These are phyloP conservation scores for Varecia variegata DNA, from an alignment of 2,797 vertebrate species.

Conservation along the genomic window DNA sequence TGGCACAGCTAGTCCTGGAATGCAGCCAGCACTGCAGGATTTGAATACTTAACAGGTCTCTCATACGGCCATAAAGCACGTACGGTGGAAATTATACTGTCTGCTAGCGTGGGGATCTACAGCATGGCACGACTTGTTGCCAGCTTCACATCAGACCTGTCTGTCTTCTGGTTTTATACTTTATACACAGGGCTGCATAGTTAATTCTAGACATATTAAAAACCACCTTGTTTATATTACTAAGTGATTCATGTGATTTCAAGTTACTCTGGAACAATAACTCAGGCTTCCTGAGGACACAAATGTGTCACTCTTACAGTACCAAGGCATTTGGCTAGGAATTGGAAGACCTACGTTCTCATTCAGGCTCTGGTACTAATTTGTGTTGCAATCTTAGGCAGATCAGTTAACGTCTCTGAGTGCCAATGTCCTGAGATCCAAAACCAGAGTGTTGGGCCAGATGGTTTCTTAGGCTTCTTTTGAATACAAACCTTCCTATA, in stretches of 20 bases:
- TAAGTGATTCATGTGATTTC: slow-evolving; percentile 23
- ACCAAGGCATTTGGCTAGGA: slow-evolving; percentile 7
- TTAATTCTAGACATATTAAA: slow-evolving; percentile 19
- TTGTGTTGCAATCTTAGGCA: neutral
- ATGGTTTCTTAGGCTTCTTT: neutral
- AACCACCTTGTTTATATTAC: neutral
- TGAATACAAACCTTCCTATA: slow-evolving; percentile 19
- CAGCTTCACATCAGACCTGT: neutral
- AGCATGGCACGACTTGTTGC: neutral
- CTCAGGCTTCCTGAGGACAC: neutral
- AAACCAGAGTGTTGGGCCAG: neutral
- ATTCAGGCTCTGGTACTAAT: neutral
- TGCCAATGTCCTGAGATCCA: neutral
- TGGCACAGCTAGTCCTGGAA: neutral
- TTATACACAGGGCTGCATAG: neutral
- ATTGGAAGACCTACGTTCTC: neutral
- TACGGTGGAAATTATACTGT: neutral
- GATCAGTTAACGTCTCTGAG: neutral
- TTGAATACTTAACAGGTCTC: neutral
- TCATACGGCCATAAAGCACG: neutral
- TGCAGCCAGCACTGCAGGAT: neutral
- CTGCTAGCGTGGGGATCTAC: neutral
- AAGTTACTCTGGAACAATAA: neutral
- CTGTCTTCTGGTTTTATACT: neutral
- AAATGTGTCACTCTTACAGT: neutral